Evolutionary conservation across 1,140 invertebrate species (phyloP), one percentile per base, ranked within the genome.

Genomic region (Fragariocoptes setiger): DNA sequence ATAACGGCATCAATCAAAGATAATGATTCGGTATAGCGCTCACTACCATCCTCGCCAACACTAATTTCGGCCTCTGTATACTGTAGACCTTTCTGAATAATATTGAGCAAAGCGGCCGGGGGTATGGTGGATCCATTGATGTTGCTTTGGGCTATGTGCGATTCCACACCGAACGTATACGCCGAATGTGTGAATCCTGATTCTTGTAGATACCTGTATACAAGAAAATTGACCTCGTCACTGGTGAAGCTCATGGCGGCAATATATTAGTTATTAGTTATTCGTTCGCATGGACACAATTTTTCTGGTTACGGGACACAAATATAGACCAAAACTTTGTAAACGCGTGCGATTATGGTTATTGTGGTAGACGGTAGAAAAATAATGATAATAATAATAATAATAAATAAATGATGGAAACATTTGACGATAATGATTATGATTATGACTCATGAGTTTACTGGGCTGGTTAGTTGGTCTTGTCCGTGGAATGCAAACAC

Each of bases 221-320:
- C 85, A 46, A 99, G 65, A 62, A 90, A 97, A 61, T 99, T 97
- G 0, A 99, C 85, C 70, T 97, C 90, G 61, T 97, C 88, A 59
- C 82, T 92, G 49, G 80, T 85, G 60, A 94, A 92, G 70, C 82
- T 92, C 86, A 94, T 88, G 18, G 41, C n/a, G n/a, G n/a, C n/a
- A n/a, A n/a, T n/a, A n/a, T n/a, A n/a, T n/a, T n/a, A n/a, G n/a
- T n/a, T n/a, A n/a, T n/a, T n/a, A n/a, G n/a, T n/a, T n/a, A n/a
- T n/a, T n/a, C n/a, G n/a, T n/a, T n/a, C n/a, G n/a, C n/a, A n/a
- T n/a, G n/a, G n/a, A n/a, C n/a, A n/a, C n/a, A n/a, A n/a, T n/a
- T n/a, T n/a, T n/a, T n/a, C n/a, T n/a, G n/a, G n/a, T n/a, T n/a
- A n/a, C n/a, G n/a, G n/a, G n/a, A n/a, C n/a, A n/a, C n/a, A n/a